Evolutionary conservation across 2,797 vertebrate genomes (phyloP), one percentile per base, ranked within the genome.

Genomic region (Protosalanx chinensis): DNA sequence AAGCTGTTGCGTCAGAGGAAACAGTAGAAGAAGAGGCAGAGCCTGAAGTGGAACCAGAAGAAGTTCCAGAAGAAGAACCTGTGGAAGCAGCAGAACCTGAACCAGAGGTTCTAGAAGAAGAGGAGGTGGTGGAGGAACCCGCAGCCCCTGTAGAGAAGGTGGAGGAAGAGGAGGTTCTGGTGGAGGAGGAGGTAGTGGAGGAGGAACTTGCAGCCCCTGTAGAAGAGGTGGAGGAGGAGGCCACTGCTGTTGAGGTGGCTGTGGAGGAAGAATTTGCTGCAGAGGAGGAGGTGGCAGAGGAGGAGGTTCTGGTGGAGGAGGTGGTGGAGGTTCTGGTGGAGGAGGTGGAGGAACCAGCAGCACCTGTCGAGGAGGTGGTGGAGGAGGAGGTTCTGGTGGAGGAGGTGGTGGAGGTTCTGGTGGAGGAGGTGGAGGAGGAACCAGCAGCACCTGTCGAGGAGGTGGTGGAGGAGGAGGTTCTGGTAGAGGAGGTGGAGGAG

Each of bases 161-260:
- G 3, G 20, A 64, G 57, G 64, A 23, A 58, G 81, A 88, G 5
- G 79, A 66, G 5, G 58, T 51, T 2, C 35, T 59, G 61, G 66
- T 66, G 4, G 72, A 49, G 32, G 57, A 62, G 10, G 63, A 37
- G 30, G 8, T 72, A 35, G 72, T n/a, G 63, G 68, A 64, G n/a
- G 68, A 72, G 29, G 61, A 51, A 53, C 16, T 18, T 23, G 20
- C 64, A 46, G 72, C 68, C 8, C 33, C 20, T 1, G 75, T 64
- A n/a, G 66, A 76, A 15, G 70, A 33, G 29, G 41, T 23, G 1
- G 74, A 65, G 29, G 66, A 74, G 30, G 72, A 32, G 33, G 60
- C 23, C 23, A 15, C 37, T 30, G 56, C 12, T 3, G 41, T 32
- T 27, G 69, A 27, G 6, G 79, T 64, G 6, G 61, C 56, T 1